Percentiles rank a stretch among this genome's conserved stretches.
These are phyloP conservation scores for Aproaerema taeniolella DNA, from an alignment of 2,888 invertebrate species.

Conservation along the genomic window DNA sequence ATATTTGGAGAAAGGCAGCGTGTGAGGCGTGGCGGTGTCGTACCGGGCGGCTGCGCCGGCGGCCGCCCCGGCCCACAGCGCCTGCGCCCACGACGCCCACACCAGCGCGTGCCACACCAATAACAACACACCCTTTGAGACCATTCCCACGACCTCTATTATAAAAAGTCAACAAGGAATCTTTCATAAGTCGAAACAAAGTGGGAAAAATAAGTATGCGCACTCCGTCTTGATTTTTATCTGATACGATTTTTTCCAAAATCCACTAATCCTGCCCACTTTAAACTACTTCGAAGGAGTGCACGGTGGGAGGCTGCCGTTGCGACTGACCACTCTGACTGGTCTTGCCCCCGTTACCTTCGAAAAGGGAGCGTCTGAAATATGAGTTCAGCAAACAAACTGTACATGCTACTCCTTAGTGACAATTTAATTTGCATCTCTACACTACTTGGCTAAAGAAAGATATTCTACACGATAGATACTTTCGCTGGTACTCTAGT, in stretches of 20 bases:
- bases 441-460: too few relatives aligned
- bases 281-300: too few relatives aligned
- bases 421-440: conserved; percentile 59
- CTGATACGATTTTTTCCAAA: too few relatives aligned
- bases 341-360: conserved; percentile 53
- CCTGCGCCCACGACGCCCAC: conserved; percentile 44
- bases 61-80: conserved; percentile 55
- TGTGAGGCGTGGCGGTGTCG: conserved; percentile 62
- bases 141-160: too few relatives aligned
- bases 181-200: too few relatives aligned
- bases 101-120: conserved; percentile 51
- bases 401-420: conserved; percentile 42
- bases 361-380: conserved; percentile 49
- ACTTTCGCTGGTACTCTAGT: too few relatives aligned
- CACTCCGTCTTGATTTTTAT: too few relatives aligned
- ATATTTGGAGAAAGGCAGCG: conserved; percentile 49
- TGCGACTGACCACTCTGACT: conserved; percentile 47
- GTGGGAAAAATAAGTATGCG: too few relatives aligned
- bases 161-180: too few relatives aligned
- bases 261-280: too few relatives aligned
- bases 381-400: conserved; percentile 61
- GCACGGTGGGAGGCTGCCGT: conserved; percentile 38
- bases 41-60: conserved; percentile 47
- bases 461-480: too few relatives aligned
- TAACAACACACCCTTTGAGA: conserved; percentile 39